These are phyloP conservation scores for Arnoldichthys spilopterus DNA, from an alignment of 2,797 vertebrate genomes.

Conservation along the genomic window DNA sequence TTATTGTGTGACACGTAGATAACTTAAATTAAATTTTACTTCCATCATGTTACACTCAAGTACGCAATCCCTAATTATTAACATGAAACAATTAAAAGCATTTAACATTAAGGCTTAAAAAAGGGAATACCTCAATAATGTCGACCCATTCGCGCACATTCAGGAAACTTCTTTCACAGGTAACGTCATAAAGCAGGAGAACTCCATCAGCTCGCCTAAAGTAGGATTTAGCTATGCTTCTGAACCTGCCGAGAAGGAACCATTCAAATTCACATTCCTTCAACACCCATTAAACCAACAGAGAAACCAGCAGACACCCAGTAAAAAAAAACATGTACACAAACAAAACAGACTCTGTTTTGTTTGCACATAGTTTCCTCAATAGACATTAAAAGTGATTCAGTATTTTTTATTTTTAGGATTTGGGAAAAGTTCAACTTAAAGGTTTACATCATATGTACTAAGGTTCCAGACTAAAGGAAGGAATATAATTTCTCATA, in stretches of 20 bases:
- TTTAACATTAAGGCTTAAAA: neutral
- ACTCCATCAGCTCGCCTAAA: conserved; percentile 95
- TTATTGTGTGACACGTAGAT: neutral
- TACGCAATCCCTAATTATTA: neutral
- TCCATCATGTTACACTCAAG: neutral
- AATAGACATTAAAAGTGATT: neutral
- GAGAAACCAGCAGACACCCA: neutral
- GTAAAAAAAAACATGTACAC: neutral
- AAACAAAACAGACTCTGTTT: neutral
- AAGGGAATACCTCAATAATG: conserved; percentile 87
- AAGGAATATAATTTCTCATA: too few species aligned
- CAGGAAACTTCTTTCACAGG: conserved; percentile 92
- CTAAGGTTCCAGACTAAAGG: neutral
- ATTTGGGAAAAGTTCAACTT: neutral
- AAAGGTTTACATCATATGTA: neutral
- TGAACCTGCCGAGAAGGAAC: conserved; percentile 79
- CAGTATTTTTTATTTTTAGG: neutral
- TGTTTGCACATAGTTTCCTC: neutral
- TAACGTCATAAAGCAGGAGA: conserved; percentile 91
- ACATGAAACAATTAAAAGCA: neutral
- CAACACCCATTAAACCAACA: conserved; percentile 25
- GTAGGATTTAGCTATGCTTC: conserved; percentile 97
- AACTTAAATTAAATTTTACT: neutral
- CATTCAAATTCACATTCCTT: neutral
- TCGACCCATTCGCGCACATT: conserved; percentile 96